Evolutionary conservation across 2,888 invertebrate species (phyloP), one percentile per base, ranked within the genome.

Genomic region (Synergus laeviventris): DNA sequence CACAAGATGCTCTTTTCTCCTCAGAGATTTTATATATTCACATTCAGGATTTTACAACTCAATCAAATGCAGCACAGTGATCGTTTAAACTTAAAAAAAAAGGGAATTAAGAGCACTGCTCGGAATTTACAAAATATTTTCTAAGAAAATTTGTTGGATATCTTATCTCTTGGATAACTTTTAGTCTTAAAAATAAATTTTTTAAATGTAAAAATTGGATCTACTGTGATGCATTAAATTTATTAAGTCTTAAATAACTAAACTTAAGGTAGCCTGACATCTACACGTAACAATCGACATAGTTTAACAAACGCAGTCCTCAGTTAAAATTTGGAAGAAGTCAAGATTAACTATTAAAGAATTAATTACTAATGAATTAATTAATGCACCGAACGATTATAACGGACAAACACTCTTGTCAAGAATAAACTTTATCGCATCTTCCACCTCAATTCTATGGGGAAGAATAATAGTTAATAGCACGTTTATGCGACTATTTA

Each of bases 361-460:
- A 16, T 62, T 36, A 31, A 59, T 59, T 4, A 70, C 49, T 4
- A 70, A 42, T 49, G 1, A 70, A 45, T 9, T 16, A 70, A 70
- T 49, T 38, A 36, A 38, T 11, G n/a, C 31, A 62, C 38, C 38
- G 49, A 70, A 70, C 70, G 70, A 70, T 70, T 70, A 70, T 70
- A 70, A 70, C 70, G 70, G 49, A 70, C 70, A 70, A 70, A 70
- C 70, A 70, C 70, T 70, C 31, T 49, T 70, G 49, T n/a, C 21
- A 16, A 45, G 16, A 45, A 66, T 42, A 66, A 42, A 66, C 42
- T 31, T 49, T 49, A 45, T 49, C 49, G 18, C 16, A 38, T 62
- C 16, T 59, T 45, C 39, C 11, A 36, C 11, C 18, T 36, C 21
- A 14, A 38, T 54, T 73, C 56, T 59, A 24, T 14, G 24, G 24